Conservation (phyloP, 1,140 invertebrate genomes). For the Lasaia peninsularis region DNA sequence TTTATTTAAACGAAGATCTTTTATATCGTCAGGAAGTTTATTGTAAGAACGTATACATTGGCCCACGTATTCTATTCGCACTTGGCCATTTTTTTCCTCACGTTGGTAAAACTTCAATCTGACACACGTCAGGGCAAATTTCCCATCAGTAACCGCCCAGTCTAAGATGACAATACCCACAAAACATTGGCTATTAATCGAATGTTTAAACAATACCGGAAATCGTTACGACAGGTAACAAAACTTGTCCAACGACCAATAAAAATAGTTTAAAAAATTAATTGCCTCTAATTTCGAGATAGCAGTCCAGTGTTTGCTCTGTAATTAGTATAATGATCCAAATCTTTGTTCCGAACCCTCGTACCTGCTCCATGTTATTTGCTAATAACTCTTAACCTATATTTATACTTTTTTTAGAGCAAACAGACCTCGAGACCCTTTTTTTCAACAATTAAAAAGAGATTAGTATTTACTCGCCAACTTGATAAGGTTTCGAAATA, state of each 20-base stretch:
- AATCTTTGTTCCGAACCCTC: slow-evolving; percentile 55
- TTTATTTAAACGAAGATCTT: too few relatives aligned
- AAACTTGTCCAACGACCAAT: slow-evolving; percentile 12
- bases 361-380: slow-evolving; percentile 51
- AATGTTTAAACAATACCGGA: background rate
- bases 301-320: slow-evolving; percentile 53
- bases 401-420: slow-evolving; percentile 41
- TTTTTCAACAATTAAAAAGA: slow-evolving; percentile 52
- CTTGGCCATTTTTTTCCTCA: too few relatives aligned
- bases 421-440: slow-evolving; percentile 40
- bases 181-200: slow-evolving; percentile 1
- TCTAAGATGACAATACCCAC: background rate
- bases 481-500: slow-evolving; percentile 40
- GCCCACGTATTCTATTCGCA: too few relatives aligned
- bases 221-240: slow-evolving; percentile 1
- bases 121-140: too few relatives aligned
- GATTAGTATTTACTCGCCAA: slow-evolving; percentile 51
- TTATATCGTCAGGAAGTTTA: too few relatives aligned
- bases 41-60: too few relatives aligned
- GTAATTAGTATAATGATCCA: slow-evolving; percentile 69
- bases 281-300: slow-evolving; percentile 40
- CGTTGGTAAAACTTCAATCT: too few relatives aligned
- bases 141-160: too few relatives aligned
- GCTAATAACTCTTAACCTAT: slow-evolving; percentile 53
- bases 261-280: slow-evolving; percentile 34